These are phyloP conservation scores for Rallus limicola DNA, from an alignment of 2,113 vertebrate genomes.

Conservation along the genomic window DNA sequence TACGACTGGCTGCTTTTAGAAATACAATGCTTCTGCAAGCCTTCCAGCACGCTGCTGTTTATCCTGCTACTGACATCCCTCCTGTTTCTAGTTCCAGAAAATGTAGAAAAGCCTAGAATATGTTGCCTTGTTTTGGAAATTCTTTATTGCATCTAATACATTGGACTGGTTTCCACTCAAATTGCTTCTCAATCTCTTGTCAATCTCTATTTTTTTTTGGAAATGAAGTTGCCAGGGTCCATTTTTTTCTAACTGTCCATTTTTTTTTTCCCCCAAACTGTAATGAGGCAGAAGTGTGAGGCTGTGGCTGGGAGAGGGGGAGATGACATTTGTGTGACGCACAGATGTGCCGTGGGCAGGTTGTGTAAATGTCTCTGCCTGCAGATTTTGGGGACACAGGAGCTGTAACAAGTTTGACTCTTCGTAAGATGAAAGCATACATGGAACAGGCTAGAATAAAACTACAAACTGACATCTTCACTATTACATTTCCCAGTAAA, in stretches of 20 bases:
- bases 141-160: background rate
- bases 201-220: background rate
- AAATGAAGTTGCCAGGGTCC: background rate
- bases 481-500: background rate
- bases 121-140: background rate
- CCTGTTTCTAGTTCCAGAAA: background rate
- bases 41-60: background rate
- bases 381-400: background rate
- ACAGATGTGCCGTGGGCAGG: conserved; percentile 17
- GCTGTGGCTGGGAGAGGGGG: background rate
- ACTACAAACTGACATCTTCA: background rate
- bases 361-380: conserved; percentile 27
- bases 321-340: conserved; percentile 25
- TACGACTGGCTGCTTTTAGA: background rate
- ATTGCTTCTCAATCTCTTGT: background rate
- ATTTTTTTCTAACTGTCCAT: background rate
- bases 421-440: background rate
- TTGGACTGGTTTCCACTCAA: background rate
- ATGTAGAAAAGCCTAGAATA: background rate
- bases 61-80: background rate
- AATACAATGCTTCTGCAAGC: background rate
- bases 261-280: background rate
- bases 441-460: background rate
- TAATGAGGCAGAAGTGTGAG: background rate
- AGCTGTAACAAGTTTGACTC: background rate